Evolutionary conservation across 2,113 vertebrate species (phyloP), one percentile per base, ranked within the genome.

Genomic region (Carassius auratus): DNA sequence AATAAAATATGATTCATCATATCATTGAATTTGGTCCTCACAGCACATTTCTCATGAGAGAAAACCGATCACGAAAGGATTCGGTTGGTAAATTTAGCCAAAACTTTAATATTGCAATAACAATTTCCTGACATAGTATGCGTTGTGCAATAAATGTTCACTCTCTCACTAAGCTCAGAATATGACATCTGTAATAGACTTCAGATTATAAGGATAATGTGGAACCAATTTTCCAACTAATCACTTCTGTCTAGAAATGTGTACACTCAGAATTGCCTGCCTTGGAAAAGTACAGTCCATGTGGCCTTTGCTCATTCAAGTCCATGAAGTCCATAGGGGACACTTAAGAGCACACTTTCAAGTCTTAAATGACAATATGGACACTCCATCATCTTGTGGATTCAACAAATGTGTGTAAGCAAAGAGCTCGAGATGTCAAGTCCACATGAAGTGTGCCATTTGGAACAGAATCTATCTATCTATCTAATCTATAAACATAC

Each of bases 141-240:
- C 2, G 45, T 6, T 64, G 36, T 5, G 17, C 38, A 80, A 80
- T 26, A 62, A 79, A 62, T 17, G 77, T 23, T 79, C 77, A n/a
- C 69, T 9, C 17, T 38, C 76, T 57, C 14, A 33, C 50, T 57
- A 0, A 59, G 17, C 33, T 36, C 9, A 78, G 33, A 42, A 62
- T 38, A 8, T 15, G 2, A 42, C 52, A n/a, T 42, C 33, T 78
- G 17, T 38, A 57, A 59, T n/a, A 59, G 19, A 59, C 10, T 75
- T 80, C 0, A 62, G 52, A 81, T 87, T 85, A 86, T 62, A 5
- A 87, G 42, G 84, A 68, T 57, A 12, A 57, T 30, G 17, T 79
- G 10, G 55, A 61, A 68, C 1, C 26, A 33, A 68, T 68, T 68
- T 30, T 68, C 30, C 15, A 55, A 55, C 52, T 1, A 55, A 55